Evolutionary conservation across 2,888 invertebrate genomes (phyloP).

Genomic region (Ephialtes manifestator): DNA sequence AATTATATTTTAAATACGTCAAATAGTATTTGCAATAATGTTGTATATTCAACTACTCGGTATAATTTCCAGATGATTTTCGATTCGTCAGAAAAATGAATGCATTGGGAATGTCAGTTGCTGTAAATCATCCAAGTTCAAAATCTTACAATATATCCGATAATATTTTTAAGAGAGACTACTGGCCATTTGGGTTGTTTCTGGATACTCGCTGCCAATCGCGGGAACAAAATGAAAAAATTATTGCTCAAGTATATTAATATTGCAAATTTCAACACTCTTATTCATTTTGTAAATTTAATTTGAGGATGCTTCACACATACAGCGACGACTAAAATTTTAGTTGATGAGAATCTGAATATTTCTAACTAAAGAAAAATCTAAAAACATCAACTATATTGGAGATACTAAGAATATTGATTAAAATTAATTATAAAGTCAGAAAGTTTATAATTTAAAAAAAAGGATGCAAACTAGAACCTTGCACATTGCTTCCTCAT

Average conservation of each 20-base stretch:
- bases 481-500: too few species aligned
- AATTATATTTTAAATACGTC: not conserved
- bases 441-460: too few species aligned
- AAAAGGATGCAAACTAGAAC: too few species aligned
- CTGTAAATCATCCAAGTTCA: conserved; percentile 68
- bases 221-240: conserved; percentile 48
- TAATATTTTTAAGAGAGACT: conserved; percentile 69
- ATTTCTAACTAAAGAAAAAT: too few species aligned
- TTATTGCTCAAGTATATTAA: conserved; percentile 26
- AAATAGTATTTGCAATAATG: too few species aligned
- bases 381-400: too few species aligned
- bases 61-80: conserved; percentile 56
- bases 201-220: conserved; percentile 74
- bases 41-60: not conserved
- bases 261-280: not conserved
- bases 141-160: conserved; percentile 68
- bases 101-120: conserved; percentile 72
- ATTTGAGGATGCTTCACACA: too few species aligned
- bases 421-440: too few species aligned
- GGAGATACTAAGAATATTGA: too few species aligned
- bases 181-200: conserved; percentile 74
- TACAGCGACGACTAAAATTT: too few species aligned
- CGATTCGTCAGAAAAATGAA: conserved; percentile 73
- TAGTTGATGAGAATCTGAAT: too few species aligned
- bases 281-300: not conserved